These are phyloP conservation scores for Onthophagus sagittarius DNA, from an alignment of 2,888 invertebrate genomes.

Conservation along the genomic window DNA sequence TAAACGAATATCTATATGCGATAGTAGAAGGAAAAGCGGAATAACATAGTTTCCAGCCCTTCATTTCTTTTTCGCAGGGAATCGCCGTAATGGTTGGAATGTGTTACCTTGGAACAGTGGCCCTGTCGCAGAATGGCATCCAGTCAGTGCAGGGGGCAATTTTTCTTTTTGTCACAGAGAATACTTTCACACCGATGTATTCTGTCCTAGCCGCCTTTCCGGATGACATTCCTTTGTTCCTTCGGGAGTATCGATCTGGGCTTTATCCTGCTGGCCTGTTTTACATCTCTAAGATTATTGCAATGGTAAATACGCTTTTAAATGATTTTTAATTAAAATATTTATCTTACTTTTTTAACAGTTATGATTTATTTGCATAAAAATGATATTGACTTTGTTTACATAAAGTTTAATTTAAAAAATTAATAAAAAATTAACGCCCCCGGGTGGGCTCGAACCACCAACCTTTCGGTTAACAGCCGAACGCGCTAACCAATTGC, in stretches of 20 bases:
- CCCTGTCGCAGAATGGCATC: slow-evolving; percentile 73
- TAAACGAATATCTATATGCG: not conserved
- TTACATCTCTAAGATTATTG: slow-evolving; percentile 73
- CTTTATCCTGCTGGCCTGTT: slow-evolving; percentile 77
- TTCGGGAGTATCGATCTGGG: slow-evolving; percentile 78
- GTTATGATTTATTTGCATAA: too few species aligned
- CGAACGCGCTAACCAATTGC: slow-evolving; percentile 92
- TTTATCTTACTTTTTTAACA: too few species aligned
- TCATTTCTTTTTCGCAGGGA: slow-evolving; percentile 45
- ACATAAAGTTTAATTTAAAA: not conserved
- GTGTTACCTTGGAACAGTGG: slow-evolving; percentile 74
- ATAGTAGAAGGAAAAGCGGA: not conserved
- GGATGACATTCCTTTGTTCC: slow-evolving; percentile 72
- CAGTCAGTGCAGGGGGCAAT: slow-evolving; percentile 85
- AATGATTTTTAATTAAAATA: not conserved
- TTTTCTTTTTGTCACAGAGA: slow-evolving; percentile 85
- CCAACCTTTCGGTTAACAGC: slow-evolving; percentile 99
- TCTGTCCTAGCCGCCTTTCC: slow-evolving; percentile 83
- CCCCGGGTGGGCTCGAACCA: slow-evolving; percentile 97
- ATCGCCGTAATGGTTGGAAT: slow-evolving; percentile 77
- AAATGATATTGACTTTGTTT: too few species aligned
- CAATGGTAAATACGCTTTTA: slow-evolving; percentile 63
- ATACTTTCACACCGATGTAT: slow-evolving; percentile 90
- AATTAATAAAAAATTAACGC: slow-evolving; percentile 49
- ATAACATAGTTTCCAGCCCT: not conserved